Evolutionary conservation across 2,113 vertebrate species (phyloP), one percentile per base, ranked within the genome.

Genomic region (Saiga tatarica): DNA sequence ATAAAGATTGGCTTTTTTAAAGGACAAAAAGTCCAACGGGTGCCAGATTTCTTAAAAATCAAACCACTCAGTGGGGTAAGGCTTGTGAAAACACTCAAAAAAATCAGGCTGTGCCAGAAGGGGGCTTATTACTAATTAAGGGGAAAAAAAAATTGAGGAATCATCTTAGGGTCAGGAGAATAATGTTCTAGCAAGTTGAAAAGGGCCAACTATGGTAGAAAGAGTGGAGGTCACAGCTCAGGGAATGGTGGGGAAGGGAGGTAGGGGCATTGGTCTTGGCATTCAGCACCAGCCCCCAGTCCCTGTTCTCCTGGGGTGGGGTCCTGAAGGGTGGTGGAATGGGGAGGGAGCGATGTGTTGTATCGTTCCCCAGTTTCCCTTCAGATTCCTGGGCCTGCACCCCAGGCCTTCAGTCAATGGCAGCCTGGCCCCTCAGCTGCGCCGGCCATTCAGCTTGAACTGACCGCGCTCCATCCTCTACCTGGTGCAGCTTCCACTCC

Each of bases 31-130:
- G 42, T 42, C 53, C 45, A 14, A 21, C 2, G 36, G 45, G 64
- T 47, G 67, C 85, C 97, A 88, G 71, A 67, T 85, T 97, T 87
- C 91, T 78, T 76, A n/a, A 95, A 87, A 89, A 91, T 67, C 74
- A 84, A 89, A 62, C 71, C 39, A 28, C 15, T 33, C 11, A 82
- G 28, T 39, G 53, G 84, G 74, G 16, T 8, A 25, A 97, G 50
- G 84, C 36, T 28, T 7, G 9, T n/a, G 78, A 84, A 89, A 79
- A 50, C n/a, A 52, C 91, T 78, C 17, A 50, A 50, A 52, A 74
- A 96, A 84, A n/a, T n/a, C 42, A 28, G 42, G 33, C 10, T 91
- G 91, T 82, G 59, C 53, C 57, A 59, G 33, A 42, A 25, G 91
- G 62, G 53, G 62, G 26, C 11, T 76, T 36, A 30, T 42, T 60